phyloP scores from a whole-genome alignment of 2,113 vertebrate genomes.

The Clupea harengus region DNA sequence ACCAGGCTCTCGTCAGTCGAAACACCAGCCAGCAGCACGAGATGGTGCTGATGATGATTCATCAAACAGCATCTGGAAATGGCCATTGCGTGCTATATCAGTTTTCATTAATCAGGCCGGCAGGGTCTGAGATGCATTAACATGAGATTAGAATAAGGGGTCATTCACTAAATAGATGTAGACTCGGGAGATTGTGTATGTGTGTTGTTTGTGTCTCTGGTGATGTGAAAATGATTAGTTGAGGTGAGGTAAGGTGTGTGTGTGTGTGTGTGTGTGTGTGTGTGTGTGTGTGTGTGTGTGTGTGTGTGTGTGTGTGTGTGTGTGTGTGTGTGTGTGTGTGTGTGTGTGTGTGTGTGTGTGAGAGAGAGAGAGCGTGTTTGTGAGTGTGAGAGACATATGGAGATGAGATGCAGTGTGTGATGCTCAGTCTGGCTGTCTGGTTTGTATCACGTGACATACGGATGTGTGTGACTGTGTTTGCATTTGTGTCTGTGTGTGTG shows the following conservation, averaged over 20 bases:
- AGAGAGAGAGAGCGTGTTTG: no score
- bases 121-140: constrained; percentile 26
- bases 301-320: not conserved
- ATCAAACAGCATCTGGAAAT: constrained; percentile 45
- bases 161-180: not conserved
- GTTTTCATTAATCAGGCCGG: constrained; percentile 42
- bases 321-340: not conserved
- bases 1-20: constrained; percentile 28
- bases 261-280: not conserved
- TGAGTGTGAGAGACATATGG: not conserved
- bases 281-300: not conserved
- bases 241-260: not conserved
- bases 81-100: constrained; percentile 17
- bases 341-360: not conserved
- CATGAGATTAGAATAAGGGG: constrained; percentile 13
- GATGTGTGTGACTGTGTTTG: not conserved
- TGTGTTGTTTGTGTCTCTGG: no score
- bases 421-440: not conserved
- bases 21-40: no score
- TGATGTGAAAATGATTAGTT: no score
- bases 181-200: not conserved
- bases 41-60: constrained; percentile 4
- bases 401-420: not conserved
- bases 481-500: not conserved
- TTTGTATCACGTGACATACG: not conserved